phyloP scores from a whole-genome alignment of 2,113 vertebrate species.

The Pipra filicauda region DNA sequence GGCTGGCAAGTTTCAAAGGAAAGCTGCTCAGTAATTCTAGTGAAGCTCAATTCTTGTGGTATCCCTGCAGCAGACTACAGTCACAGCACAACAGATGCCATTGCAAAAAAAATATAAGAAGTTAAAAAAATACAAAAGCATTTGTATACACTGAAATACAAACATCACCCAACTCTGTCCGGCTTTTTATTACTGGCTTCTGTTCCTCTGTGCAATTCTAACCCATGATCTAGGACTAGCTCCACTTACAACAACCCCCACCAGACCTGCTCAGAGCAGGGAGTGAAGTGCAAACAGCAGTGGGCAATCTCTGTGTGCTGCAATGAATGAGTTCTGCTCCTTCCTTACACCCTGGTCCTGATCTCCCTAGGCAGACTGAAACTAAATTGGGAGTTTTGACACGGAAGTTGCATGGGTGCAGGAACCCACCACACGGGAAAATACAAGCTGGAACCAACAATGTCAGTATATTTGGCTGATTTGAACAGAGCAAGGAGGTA shows the following conservation, averaged over 20 bases:
- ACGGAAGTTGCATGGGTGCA: fast-evolving
- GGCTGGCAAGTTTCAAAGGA: neutral
- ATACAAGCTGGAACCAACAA: fast-evolving
- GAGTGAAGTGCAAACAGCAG: neutral
- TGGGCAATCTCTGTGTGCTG: neutral
- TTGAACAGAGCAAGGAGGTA: neutral
- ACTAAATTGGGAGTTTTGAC: neutral
- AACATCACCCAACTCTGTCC: neutral
- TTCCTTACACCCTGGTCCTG: neutral
- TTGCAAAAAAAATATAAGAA: neutral
- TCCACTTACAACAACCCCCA: neutral
- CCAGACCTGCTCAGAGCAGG: fast-evolving
- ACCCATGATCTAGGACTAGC: neutral
- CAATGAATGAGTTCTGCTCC: neutral
- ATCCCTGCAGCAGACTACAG: neutral
- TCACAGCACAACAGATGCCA: neutral
- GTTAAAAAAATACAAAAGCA: neutral
- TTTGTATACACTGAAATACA: neutral
- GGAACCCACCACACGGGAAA: neutral
- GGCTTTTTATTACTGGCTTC: neutral
- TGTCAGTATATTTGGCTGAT: neutral
- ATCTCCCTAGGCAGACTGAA: neutral
- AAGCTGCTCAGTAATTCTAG: neutral
- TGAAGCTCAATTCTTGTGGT: neutral
- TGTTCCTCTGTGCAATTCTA: neutral